Evolutionary conservation across 1,140 invertebrate genomes (phyloP).

Genomic region (Scaptomyza graminum): DNA sequence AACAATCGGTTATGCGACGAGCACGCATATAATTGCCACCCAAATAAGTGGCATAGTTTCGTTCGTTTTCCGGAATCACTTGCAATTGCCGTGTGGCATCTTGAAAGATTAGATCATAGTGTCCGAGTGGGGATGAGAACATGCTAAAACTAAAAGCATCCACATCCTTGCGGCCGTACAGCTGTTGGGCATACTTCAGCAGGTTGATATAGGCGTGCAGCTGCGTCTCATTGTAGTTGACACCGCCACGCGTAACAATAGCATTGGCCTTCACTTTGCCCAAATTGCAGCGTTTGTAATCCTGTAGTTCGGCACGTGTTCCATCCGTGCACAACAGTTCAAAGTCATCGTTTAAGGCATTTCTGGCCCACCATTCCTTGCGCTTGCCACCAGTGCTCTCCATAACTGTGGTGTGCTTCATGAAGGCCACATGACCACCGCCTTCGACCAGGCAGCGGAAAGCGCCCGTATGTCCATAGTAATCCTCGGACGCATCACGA

Average conservation of each 20-base stretch:
- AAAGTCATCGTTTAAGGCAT: slow-evolving; percentile 95
- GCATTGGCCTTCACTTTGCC: slow-evolving; percentile 96
- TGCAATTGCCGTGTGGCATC: slow-evolving; percentile 94
- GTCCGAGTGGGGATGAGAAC: slow-evolving; percentile 92
- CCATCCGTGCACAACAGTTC: slow-evolving; percentile 97
- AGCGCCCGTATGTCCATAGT: slow-evolving; percentile 95
- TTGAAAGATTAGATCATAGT: slow-evolving; percentile 95
- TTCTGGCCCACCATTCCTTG: slow-evolving; percentile 95
- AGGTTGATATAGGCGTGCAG: slow-evolving; percentile 93
- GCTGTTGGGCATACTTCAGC: slow-evolving; percentile 95
- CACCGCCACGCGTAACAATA: slow-evolving; percentile 92
- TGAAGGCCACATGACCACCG: slow-evolving; percentile 97
- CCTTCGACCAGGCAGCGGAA: slow-evolving; percentile 97
- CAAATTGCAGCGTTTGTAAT: slow-evolving; percentile 94
- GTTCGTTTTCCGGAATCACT: slow-evolving; percentile 87
- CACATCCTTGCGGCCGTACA: slow-evolving; percentile 92
- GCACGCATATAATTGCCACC: slow-evolving; percentile 91
- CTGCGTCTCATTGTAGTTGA: slow-evolving; percentile 90
- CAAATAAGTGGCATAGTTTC: slow-evolving; percentile 87
- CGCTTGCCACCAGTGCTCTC: slow-evolving; percentile 96
- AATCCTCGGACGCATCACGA: slow-evolving; percentile 93
- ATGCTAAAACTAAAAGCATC: slow-evolving; percentile 96
- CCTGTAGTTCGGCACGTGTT: slow-evolving; percentile 89
- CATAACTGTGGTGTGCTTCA: slow-evolving; percentile 95
- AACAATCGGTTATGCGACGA: slow-evolving; percentile 90